Evolutionary conservation across 2,797 vertebrate species (phyloP).

Genomic region (Sebastes diploproa): DNA sequence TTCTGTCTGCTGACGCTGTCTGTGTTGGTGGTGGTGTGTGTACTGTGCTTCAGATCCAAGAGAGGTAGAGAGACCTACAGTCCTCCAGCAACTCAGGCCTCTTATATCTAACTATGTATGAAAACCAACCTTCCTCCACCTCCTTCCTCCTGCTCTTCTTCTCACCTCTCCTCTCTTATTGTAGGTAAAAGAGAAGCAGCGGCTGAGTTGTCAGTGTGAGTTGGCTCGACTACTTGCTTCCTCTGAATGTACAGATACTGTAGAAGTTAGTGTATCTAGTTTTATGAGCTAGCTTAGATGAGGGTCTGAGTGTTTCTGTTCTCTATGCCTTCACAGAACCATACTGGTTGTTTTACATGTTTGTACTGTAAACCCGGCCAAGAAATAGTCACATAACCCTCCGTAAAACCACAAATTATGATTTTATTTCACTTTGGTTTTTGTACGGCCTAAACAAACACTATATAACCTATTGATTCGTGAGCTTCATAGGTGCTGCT

Average conservation of each 20-base stretch:
- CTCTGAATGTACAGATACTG: conserved; percentile 38
- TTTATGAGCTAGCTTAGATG: background rate
- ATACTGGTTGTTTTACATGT: conserved; percentile 34
- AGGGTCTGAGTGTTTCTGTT: background rate
- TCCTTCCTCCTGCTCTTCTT: conserved; percentile 46
- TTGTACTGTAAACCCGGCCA: background rate
- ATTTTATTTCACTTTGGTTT: background rate
- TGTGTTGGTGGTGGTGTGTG: conserved; percentile 33
- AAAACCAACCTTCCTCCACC: conserved; percentile 42
- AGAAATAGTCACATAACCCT: background rate
- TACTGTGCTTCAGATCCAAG: conserved; percentile 70
- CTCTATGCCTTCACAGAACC: background rate
- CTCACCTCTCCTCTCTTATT: conserved; percentile 76
- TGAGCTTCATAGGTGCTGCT: background rate
- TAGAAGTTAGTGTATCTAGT: conserved; percentile 1
- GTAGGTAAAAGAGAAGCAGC: conserved; percentile 80
- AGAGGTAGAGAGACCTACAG: conserved; percentile 83
- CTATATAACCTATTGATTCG: background rate
- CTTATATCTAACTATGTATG: conserved; percentile 66
- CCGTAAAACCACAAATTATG: background rate
- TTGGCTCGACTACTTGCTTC: conserved; percentile 72
- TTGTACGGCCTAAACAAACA: background rate
- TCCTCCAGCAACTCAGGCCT: conserved; percentile 66
- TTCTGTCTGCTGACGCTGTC: conserved; percentile 56
- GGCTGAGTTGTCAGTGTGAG: conserved; percentile 85